Percentiles rank a stretch among this genome's conserved stretches.
These are phyloP conservation scores for Drosophila malerkotliana DNA, from an alignment of 1,140 invertebrate genomes.

Conservation along the genomic window DNA sequence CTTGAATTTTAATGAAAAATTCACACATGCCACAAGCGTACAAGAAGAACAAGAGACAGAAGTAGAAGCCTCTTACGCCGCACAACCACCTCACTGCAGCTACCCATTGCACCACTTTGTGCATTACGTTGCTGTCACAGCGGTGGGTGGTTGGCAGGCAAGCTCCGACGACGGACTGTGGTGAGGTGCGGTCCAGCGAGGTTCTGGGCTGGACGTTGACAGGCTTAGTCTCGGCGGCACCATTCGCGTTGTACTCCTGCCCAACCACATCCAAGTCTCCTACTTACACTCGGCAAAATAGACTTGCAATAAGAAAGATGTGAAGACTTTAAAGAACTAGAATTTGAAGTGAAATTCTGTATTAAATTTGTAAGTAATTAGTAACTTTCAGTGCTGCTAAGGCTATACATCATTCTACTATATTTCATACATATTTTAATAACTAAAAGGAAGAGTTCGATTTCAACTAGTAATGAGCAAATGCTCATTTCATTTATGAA, in stretches of 20 bases:
- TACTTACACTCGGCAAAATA: slow-evolving; percentile 11
- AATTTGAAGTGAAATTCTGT: too few relatives aligned
- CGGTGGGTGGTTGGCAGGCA: slow-evolving; percentile 3
- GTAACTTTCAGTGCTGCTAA: slow-evolving; percentile 10
- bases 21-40: slow-evolving; percentile 80
- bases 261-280: background rate
- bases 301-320: background rate
- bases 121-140: slow-evolving; percentile 58
- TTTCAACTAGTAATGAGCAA: slow-evolving; percentile 32
- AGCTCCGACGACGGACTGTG: slow-evolving; percentile 36
- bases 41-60: slow-evolving; percentile 53
- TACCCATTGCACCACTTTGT: slow-evolving; percentile 23
- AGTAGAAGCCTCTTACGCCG: slow-evolving; percentile 7
- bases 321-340: background rate
- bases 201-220: slow-evolving; percentile 62
- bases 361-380: background rate
- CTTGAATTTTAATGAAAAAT: slow-evolving; percentile 83
- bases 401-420: background rate
- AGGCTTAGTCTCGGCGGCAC: slow-evolving; percentile 60
- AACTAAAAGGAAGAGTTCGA: background rate
- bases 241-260: slow-evolving; percentile 17
- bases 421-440: slow-evolving; percentile 12
- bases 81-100: background rate
- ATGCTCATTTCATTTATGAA: slow-evolving; percentile 54
- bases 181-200: slow-evolving; percentile 60